Conservation (phyloP, 1,140 invertebrate genomes). For the Acyrthosiphon pisum region DNA sequence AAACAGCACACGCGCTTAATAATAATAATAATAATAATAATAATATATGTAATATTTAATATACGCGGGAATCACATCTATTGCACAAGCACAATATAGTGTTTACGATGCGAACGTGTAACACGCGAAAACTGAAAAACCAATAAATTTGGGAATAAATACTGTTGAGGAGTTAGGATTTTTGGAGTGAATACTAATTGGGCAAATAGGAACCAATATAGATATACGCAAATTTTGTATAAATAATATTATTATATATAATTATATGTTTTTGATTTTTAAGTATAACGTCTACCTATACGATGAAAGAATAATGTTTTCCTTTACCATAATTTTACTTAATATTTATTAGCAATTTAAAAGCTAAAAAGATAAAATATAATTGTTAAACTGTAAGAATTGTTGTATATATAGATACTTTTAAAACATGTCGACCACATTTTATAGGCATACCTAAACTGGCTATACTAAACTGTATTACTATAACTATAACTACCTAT, state of each 20-base stretch:
- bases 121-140: background rate
- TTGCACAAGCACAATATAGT: background rate
- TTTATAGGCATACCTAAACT: background rate
- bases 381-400: background rate
- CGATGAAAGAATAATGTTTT: background rate
- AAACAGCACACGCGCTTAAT: background rate
- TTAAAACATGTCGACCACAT: background rate
- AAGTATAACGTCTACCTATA: background rate
- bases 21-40: background rate
- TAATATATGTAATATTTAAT: slow-evolving; percentile 15
- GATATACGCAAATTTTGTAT: background rate
- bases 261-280: too few species aligned
- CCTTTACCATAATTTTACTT: background rate
- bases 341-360: background rate
- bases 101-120: slow-evolving; percentile 13
- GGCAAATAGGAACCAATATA: background rate
- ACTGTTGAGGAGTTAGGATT: background rate
- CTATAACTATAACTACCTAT: too few species aligned
- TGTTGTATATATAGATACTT: background rate
- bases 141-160: background rate
- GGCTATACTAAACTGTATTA: slow-evolving; percentile 17
- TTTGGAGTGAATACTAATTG: background rate
- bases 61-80: background rate
- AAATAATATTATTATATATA: background rate
- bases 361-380: background rate